Evolutionary conservation across 2,113 vertebrate species (phyloP), one percentile per base, ranked within the genome.

Genomic region (Piaya cayana): DNA sequence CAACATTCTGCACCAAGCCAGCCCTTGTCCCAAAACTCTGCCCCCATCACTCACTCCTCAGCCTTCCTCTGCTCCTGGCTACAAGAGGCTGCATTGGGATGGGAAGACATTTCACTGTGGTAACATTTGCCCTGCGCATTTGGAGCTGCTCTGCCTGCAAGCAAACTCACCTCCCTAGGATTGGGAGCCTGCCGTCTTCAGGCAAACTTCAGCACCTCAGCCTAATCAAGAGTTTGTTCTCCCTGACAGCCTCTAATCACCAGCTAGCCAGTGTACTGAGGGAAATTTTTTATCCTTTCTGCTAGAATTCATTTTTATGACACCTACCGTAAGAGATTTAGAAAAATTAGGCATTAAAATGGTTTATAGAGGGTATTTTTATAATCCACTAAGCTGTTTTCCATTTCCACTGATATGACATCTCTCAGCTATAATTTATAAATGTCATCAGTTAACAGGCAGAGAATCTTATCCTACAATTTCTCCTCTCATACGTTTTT

Each of bases 381-480:
- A 95, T 96, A 96, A 96, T 96, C 92, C 85, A 81, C 90, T 95
- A 95, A 94, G 85, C 95, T 95, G 95, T 95, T 97, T 97, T 95
- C 68, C 94, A 79, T 96, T 96, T 93, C 70, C 32, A 87, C 90
- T 90, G 95, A 95, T 86, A 91, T 71, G 86, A 93, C 94, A 96
- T 97, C 94, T 97, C 95, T 90, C 86, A 94, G 94, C 82, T 92
- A 88, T 82, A 96, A 96, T 97, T 97, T 96, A 95, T 94, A 94
- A 97, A 94, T 80, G 82, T 88, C 89, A 97, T 96, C 90, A 94
- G 83, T 93, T 97, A 98, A 91, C 67, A 83, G 75, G 87, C 94
- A 72, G 67, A 89, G 82, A 93, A 86, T 93, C 76, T 87, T 96
- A 89, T 86, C 86, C 87, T 93, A 80, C 11, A 34, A 87, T 93